These are phyloP conservation scores for Deroptyus accipitrinus DNA, from an alignment of 2,113 vertebrate species.

Conservation along the genomic window DNA sequence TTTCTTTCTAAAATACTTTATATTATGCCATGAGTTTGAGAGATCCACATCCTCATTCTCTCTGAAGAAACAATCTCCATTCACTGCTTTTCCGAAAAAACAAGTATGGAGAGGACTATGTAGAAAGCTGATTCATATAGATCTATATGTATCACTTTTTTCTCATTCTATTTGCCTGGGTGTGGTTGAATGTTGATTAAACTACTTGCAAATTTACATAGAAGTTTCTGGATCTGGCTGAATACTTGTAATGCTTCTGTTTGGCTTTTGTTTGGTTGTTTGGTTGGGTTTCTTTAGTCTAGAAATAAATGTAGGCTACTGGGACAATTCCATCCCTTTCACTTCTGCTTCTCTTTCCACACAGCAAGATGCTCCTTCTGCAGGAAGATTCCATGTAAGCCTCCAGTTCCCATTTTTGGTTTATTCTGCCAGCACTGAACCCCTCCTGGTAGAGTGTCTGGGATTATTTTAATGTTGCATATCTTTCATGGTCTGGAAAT, in stretches of 20 bases:
- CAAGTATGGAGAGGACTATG: not conserved
- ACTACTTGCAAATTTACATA: not conserved
- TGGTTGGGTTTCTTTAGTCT: not conserved
- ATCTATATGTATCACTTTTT: not conserved
- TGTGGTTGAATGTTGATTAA: not conserved
- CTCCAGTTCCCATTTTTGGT: not conserved
- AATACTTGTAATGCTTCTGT: not conserved
- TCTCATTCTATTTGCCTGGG: not conserved
- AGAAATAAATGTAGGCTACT: not conserved
- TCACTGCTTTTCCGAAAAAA: not conserved
- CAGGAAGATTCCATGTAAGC: not conserved
- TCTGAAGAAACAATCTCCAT: not conserved
- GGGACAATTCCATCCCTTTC: not conserved
- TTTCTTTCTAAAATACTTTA: not conserved
- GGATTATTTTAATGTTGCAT: not conserved
- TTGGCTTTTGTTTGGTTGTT: fast-evolving
- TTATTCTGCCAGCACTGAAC: not conserved
- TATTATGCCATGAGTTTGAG: not conserved
- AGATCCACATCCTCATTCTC: not conserved
- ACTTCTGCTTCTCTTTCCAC: not conserved
- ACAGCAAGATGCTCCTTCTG: not conserved
- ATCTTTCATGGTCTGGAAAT: not conserved
- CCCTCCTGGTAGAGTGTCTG: not conserved
- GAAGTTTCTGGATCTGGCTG: not conserved
- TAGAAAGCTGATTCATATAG: not conserved